Evolutionary conservation across 2,113 vertebrate genomes (phyloP).

Genomic region (Myotis yumanensis): DNA sequence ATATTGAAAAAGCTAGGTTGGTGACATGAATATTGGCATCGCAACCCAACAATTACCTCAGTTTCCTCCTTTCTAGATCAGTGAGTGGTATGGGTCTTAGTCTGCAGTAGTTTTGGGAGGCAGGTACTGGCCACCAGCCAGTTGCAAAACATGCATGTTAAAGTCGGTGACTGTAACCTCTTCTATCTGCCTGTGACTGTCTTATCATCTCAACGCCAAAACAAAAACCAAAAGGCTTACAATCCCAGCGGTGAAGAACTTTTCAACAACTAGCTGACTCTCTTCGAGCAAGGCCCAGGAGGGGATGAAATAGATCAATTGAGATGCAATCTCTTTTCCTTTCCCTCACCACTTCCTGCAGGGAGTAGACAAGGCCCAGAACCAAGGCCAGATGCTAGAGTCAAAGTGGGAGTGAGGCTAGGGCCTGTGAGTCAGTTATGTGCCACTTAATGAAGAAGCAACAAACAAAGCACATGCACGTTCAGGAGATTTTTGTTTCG

Average conservation of each 20-base stretch:
- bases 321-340: neutral
- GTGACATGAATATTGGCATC: neutral
- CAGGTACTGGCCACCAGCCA: neutral
- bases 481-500: neutral
- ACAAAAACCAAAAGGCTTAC: neutral
- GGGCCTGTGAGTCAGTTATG: neutral
- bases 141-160: neutral
- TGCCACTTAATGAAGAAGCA: neutral
- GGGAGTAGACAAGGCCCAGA: neutral
- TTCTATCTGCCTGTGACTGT: neutral
- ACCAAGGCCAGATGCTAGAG: neutral
- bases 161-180: neutral
- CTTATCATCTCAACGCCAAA: neutral
- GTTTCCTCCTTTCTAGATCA: neutral
- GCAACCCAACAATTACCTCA: neutral
- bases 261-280: neutral
- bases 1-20: neutral
- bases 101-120: neutral
- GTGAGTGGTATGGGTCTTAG: neutral
- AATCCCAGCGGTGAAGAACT: neutral
- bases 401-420: neutral
- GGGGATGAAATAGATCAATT: neutral
- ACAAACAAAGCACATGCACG: neutral
- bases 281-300: neutral
- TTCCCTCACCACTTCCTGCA: neutral